phyloP scores from a whole-genome alignment of 2,888 invertebrate genomes.

The Lumbricus terrestris region DNA sequence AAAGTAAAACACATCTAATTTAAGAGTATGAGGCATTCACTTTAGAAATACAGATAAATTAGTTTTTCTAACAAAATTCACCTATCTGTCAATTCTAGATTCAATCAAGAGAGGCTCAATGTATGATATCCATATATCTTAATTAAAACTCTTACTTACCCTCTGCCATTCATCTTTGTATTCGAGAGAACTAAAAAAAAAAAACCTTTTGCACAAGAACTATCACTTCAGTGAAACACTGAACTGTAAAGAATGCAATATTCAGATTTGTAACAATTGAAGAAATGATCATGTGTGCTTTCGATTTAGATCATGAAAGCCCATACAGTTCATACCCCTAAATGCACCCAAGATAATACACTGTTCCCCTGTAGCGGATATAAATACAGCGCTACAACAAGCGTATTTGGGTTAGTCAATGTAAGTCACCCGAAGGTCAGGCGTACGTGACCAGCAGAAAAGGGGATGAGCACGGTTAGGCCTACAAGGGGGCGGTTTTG shows the following conservation, averaged over 20 bases:
- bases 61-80: neutral
- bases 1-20: neutral
- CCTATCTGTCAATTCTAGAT: neutral
- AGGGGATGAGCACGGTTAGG: no score
- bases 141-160: slow-evolving; percentile 47
- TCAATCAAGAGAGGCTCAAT: neutral
- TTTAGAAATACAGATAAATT: neutral
- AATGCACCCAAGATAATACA: no score
- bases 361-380: no score
- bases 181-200: slow-evolving; percentile 47
- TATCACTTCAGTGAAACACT: neutral
- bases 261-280: neutral
- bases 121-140: no score
- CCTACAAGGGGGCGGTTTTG: no score
- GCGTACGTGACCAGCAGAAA: no score
- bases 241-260: neutral
- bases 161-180: slow-evolving; percentile 63
- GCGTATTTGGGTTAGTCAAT: no score
- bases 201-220: neutral
- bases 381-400: no score
- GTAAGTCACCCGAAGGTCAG: no score
- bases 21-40: neutral
- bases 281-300: neutral
- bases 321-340: no score
- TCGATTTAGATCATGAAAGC: no score